Percentiles rank a stretch among this genome's conserved stretches.
These are phyloP conservation scores for Polypedilum vanderplanki DNA, from an alignment of 1,140 invertebrate genomes.

Conservation along the genomic window DNA sequence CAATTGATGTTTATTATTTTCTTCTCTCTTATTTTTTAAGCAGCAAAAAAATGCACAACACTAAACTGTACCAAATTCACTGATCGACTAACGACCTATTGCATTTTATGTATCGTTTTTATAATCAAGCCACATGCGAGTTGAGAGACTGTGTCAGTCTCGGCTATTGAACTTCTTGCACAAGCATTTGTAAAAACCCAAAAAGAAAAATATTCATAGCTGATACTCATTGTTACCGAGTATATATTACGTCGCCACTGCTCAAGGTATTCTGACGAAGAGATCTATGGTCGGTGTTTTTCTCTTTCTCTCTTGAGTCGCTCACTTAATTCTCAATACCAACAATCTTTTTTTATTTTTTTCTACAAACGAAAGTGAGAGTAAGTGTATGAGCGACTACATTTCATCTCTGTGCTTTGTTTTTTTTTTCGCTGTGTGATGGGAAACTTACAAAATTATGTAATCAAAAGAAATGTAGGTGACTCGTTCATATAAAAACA, in stretches of 20 bases:
- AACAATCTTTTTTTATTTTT: neutral
- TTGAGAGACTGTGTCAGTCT: neutral
- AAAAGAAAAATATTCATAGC: neutral
- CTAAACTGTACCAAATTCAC: slow-evolving; percentile 8
- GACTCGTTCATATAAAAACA: neutral
- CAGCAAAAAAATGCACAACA: neutral
- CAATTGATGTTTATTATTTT: neutral
- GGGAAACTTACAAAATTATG: neutral
- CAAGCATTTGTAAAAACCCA: slow-evolving; percentile 2
- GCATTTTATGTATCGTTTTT: slow-evolving; percentile 12
- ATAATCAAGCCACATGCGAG: neutral
- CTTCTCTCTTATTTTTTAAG: neutral
- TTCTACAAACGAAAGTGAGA: slow-evolving; percentile 10
- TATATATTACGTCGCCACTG: neutral
- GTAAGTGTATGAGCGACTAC: neutral
- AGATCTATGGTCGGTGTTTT: neutral
- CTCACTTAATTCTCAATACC: neutral
- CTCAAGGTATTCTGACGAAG: neutral
- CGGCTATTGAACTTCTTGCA: slow-evolving; percentile 4
- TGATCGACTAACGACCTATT: neutral
- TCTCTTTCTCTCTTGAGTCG: too few species aligned
- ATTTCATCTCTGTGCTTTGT: neutral
- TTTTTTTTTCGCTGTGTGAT: neutral
- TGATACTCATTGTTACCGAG: neutral
- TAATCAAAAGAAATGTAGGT: slow-evolving; percentile 11